A percentile compares a stretch with the other conserved stretches of the same genome.
phyloP scores from a whole-genome alignment of 2,113 vertebrate species.

The Rattus rattus region DNA sequence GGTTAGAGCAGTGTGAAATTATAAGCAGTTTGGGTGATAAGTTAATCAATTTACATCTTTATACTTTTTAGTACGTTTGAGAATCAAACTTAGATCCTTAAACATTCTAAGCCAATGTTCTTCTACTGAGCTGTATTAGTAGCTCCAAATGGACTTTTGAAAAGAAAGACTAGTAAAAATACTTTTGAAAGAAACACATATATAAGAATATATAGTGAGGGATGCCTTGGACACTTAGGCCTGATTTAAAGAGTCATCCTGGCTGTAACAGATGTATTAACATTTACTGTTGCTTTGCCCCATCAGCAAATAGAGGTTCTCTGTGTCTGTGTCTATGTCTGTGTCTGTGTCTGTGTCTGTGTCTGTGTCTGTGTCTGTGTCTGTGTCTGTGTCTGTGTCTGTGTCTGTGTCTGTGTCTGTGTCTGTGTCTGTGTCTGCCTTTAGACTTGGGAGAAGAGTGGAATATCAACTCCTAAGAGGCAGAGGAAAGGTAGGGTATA shows the following conservation, averaged over 20 bases:
- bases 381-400: too few species aligned
- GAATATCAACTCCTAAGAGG: not conserved
- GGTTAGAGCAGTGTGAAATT: not conserved
- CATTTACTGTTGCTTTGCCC: not conserved
- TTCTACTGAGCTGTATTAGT: not conserved
- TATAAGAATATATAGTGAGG: constrained; percentile 2
- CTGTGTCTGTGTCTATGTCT: too few species aligned
- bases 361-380: too few species aligned
- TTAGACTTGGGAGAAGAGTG: not conserved
- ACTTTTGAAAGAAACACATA: not conserved
- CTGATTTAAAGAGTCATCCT: not conserved
- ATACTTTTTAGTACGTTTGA: not conserved
- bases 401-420: too few species aligned
- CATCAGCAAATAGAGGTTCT: constrained; percentile 42
- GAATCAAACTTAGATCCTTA: not conserved
- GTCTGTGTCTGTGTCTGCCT: not conserved
- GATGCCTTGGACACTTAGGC: constrained; percentile 3
- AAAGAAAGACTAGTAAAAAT: constrained; percentile 47
- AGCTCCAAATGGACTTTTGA: not conserved
- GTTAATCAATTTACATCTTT: constrained; percentile 25
- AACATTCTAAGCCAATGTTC: not conserved
- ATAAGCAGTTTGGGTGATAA: constrained; percentile 17
- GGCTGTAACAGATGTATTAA: not conserved
- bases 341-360: too few species aligned
- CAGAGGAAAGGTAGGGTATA: not conserved